A percentile compares a stretch with the other conserved stretches of the same genome.
Conservation (phyloP, 2,797 vertebrate species). For the Chelon auratus region DNA sequence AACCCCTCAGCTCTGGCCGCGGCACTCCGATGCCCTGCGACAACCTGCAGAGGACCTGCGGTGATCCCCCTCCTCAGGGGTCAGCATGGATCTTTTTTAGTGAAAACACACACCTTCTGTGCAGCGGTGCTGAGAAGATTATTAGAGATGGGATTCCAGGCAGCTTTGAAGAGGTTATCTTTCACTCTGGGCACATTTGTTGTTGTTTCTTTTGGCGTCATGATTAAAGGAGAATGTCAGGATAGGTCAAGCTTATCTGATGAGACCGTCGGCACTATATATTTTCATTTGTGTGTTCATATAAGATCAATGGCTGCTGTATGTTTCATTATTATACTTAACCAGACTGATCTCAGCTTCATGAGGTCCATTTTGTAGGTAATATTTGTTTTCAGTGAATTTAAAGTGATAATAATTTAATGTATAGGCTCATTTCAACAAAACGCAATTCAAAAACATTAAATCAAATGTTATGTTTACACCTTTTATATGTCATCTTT, state of each 20-base stretch:
- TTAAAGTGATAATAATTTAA: too few relatives aligned
- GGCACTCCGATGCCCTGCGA: slow-evolving; percentile 52
- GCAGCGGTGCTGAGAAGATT: slow-evolving; percentile 49
- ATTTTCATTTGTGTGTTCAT: too few relatives aligned
- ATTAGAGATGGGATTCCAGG: slow-evolving; percentile 44
- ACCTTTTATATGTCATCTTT: too few relatives aligned
- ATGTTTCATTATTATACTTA: too few relatives aligned
- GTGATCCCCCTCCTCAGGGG: slow-evolving; percentile 61
- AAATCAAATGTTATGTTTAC: too few relatives aligned
- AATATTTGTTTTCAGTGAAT: too few relatives aligned
- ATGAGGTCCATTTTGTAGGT: too few relatives aligned
- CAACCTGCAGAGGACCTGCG: slow-evolving; percentile 72
- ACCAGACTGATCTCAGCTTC: too few relatives aligned
- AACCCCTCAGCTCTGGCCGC: slow-evolving; percentile 42
- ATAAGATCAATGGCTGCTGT: too few relatives aligned
- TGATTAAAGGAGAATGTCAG: slow-evolving; percentile 45
- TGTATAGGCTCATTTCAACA: too few relatives aligned
- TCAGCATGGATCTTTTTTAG: slow-evolving; percentile 72
- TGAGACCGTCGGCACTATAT: neutral
- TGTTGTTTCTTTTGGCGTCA: slow-evolving; percentile 54
- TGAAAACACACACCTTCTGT: slow-evolving; percentile 73
- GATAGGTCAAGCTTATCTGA: slow-evolving; percentile 6
- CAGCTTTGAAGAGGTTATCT: slow-evolving; percentile 71
- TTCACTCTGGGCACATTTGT: slow-evolving; percentile 53
- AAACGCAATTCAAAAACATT: too few relatives aligned